phyloP scores from a whole-genome alignment of 2,797 vertebrate species.

The Myotis daubentonii region DNA sequence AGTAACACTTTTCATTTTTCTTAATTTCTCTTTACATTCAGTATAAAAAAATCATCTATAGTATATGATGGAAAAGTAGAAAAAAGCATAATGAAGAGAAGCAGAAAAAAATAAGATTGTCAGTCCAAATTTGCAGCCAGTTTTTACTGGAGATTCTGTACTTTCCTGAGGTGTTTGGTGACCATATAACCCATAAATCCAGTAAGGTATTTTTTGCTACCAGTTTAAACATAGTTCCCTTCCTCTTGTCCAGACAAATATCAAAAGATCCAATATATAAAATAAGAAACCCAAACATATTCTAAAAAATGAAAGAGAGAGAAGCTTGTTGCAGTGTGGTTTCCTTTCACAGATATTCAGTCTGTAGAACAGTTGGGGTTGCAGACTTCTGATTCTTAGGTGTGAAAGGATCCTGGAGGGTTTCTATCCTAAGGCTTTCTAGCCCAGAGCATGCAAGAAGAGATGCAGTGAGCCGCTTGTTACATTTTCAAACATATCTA shows the following conservation, averaged over 20 bases:
- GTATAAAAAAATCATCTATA: not conserved
- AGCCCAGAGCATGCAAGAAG: too few relatives aligned
- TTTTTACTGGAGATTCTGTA: not conserved
- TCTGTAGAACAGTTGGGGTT: not conserved
- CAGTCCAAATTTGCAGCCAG: not conserved
- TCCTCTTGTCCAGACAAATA: not conserved
- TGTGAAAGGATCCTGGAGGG: not conserved
- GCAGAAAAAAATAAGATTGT: not conserved
- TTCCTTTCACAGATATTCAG: not conserved
- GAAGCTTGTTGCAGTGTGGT: not conserved
- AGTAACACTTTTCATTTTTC: not conserved
- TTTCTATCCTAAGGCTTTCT: not conserved
- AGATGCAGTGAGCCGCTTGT: too few relatives aligned
- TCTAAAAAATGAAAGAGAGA: not conserved
- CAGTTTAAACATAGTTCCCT: not conserved
- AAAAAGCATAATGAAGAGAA: not conserved
- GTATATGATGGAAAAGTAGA: not conserved
- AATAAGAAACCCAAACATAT: not conserved
- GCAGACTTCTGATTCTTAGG: not conserved
- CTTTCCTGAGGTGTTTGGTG: not conserved
- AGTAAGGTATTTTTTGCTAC: not conserved
- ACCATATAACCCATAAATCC: not conserved
- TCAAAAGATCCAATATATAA: not conserved
- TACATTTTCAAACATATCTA: not conserved
- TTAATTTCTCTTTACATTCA: not conserved